phyloP scores from a whole-genome alignment of 2,113 vertebrate species.

The Syngnathus typhle region DNA sequence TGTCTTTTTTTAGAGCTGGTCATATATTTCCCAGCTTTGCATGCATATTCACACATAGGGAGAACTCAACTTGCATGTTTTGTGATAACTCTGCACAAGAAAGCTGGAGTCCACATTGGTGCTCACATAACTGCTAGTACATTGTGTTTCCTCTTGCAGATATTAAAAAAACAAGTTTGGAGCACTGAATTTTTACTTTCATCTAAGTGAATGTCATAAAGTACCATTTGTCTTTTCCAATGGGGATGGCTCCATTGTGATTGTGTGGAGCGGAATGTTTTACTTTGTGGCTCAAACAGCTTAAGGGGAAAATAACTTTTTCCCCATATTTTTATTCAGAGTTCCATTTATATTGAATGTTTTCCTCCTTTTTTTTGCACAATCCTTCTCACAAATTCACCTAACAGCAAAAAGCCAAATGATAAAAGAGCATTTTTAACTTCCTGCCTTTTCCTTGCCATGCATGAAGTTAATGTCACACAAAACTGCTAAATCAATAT shows the following conservation, averaged over 20 bases:
- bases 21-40: constrained; percentile 3
- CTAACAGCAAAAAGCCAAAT: neutral
- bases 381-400: neutral
- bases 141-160: too few relatives aligned
- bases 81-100: too few relatives aligned
- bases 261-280: neutral
- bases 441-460: neutral
- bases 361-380: neutral
- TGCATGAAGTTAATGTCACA: constrained; percentile 2
- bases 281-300: neutral
- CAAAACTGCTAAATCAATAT: constrained; percentile 40
- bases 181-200: neutral
- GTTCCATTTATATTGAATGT: neutral
- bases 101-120: too few relatives aligned
- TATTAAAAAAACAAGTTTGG: neutral
- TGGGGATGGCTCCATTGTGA: neutral
- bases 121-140: too few relatives aligned
- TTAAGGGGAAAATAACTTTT: neutral
- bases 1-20: constrained; percentile 16
- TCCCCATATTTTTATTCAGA: neutral
- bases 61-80: too few relatives aligned
- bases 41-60: too few relatives aligned
- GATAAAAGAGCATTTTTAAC: neutral
- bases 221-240: neutral
- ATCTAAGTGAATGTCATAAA: too few relatives aligned